Evolutionary conservation across 2,113 vertebrate species (phyloP).

Genomic region (Argyrosomus japonicus): DNA sequence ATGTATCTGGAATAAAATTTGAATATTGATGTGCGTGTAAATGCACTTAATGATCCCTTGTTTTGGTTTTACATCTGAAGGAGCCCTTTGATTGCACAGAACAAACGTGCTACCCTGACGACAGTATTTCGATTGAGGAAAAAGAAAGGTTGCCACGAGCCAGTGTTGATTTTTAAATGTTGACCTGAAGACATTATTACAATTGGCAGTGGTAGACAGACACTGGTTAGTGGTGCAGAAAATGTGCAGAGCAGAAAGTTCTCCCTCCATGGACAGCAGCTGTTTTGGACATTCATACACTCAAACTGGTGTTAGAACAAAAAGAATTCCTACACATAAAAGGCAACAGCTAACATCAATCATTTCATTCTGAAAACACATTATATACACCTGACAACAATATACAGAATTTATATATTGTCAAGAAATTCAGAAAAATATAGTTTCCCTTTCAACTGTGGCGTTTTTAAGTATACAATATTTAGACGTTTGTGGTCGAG

Average conservation of each 20-base stretch:
- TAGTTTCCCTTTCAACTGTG: not conserved
- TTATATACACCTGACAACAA: slow-evolving; percentile 8
- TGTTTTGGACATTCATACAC: slow-evolving; percentile 9
- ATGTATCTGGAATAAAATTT: not conserved
- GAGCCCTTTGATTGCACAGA: slow-evolving; percentile 76
- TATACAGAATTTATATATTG: slow-evolving; percentile 7
- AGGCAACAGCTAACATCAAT: slow-evolving; percentile 21
- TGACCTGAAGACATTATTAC: slow-evolving; percentile 31
- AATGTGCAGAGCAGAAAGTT: not conserved
- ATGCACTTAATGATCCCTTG: slow-evolving; percentile 23
- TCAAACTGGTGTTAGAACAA: not conserved
- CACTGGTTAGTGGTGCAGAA: not conserved
- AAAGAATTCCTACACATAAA: slow-evolving; percentile 1
- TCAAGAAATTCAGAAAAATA: not conserved
- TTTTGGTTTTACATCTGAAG: slow-evolving; percentile 65
- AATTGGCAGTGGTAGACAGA: slow-evolving; percentile 34
- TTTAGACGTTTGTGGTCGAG: not conserved
- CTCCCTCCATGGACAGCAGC: slow-evolving; percentile 7
- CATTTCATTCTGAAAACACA: slow-evolving; percentile 15
- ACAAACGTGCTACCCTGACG: slow-evolving; percentile 27
- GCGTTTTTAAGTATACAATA: not conserved
- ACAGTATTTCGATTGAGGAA: slow-evolving; percentile 16
- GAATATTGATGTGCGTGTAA: slow-evolving; percentile 20
- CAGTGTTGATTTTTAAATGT: slow-evolving; percentile 11
- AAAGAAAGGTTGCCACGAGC: not conserved